Evolutionary conservation across 2,797 vertebrate genomes (phyloP), one percentile per base, ranked within the genome.

Genomic region (Phrynocephalus forsythii): DNA sequence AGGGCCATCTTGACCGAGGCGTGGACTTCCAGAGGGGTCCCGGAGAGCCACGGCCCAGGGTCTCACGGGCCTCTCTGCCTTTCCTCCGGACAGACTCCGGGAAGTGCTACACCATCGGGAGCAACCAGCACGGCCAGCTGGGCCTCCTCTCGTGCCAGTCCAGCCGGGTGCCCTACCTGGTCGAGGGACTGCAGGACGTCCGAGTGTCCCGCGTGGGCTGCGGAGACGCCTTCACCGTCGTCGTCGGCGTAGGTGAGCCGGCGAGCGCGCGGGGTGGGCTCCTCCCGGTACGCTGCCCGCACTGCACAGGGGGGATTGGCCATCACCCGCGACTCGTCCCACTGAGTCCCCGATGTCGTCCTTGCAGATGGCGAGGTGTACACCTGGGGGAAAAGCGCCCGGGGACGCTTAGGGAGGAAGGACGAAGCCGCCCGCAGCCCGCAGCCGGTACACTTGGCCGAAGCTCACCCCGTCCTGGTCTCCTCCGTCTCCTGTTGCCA

Each of bases 401-500:
- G 99, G 44, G 99, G 99, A 76, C 98, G 99, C 82, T 97, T 99
- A 60, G 98, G 99, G 94, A 97, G 98, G 91, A 98, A 97, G 94
- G 98, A 99, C 0, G 98, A 98, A 94, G 98, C 99, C 88, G 97
- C 97, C 0, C 97, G 98, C 92, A 94, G 96, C 82, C 98, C 99
- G 0, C 97, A 96, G 93, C 97, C 96, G 0, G 98, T 99, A 91
- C 98, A 97, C 95, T 97, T 99, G 76, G 98, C 98, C 9, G 98
- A 99, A 96, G 97, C 92, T 18, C 98, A 98, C 94, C 97, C 98
- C 0, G 98, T 98, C 92, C 91, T 95, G 0, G 98, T 99, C 97
- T 98, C 98, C 66, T 99, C 98, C 0, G 98, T 99, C 90, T 98
- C 98, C 92, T 99, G 98, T 97, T 99, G 99, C 97, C 98, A 99